A percentile compares a stretch with the other conserved stretches of the same genome.
phyloP scores from a whole-genome alignment of 1,140 invertebrate genomes.

The Saccostrea cuccullata region DNA sequence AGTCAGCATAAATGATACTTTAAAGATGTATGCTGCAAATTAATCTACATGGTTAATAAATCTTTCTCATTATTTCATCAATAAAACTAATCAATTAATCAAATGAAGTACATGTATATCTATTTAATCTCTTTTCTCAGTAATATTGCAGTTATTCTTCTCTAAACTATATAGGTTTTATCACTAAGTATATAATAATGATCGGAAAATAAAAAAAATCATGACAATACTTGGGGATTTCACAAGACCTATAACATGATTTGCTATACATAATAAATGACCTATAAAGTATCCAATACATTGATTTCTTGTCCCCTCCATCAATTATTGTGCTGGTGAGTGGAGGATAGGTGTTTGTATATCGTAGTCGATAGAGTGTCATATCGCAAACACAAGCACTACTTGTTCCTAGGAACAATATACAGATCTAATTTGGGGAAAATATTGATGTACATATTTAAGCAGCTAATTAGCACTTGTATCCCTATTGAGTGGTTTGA shows the following conservation, averaged over 20 bases:
- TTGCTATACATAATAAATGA: not conserved
- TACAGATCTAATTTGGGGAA: not conserved
- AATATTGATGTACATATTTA: slow-evolving; percentile 30
- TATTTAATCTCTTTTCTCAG: too few relatives aligned
- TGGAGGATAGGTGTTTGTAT: not conserved
- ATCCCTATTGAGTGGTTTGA: not conserved
- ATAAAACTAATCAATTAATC: too few relatives aligned
- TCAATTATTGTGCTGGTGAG: slow-evolving; percentile 14
- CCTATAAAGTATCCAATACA: not conserved
- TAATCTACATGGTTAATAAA: too few relatives aligned
- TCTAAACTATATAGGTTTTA: too few relatives aligned
- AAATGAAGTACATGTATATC: too few relatives aligned
- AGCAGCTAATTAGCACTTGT: slow-evolving; percentile 22
- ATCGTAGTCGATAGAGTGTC: not conserved
- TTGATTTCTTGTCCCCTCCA: slow-evolving; percentile 11
- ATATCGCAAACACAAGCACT: slow-evolving; percentile 5
- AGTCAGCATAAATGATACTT: too few relatives aligned
- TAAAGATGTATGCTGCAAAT: too few relatives aligned
- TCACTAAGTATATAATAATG: not conserved
- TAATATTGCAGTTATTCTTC: too few relatives aligned
- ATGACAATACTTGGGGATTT: not conserved
- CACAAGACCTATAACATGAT: not conserved
- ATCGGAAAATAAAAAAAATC: not conserved
- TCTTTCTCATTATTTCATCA: too few relatives aligned
- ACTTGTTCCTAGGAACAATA: not conserved